Evolutionary conservation across 2,888 invertebrate genomes (phyloP), one percentile per base, ranked within the genome.

Genomic region (Lingula anatina): DNA sequence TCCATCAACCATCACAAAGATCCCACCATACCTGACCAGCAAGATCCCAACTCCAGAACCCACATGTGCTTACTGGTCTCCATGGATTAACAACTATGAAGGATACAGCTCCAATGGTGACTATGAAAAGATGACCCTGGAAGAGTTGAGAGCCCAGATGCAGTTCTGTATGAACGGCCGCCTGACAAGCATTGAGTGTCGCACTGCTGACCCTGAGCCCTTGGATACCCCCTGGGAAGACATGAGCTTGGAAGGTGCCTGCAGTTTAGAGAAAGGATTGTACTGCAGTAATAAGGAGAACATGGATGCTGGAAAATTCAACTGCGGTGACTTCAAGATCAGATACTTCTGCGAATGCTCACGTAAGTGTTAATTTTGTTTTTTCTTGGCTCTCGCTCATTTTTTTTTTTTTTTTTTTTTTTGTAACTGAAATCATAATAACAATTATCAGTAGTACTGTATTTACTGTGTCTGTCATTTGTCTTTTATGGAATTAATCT

Each of bases 311-410:
- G n/a, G n/a, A n/a, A n/a, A n/a, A n/a, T n/a, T n/a, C n/a, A n/a
- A n/a, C 5, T 73, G 73, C 52, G 50, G 54, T n/a, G 69, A 73
- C 52, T 73, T 69, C 57, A 65, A 68, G 57, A 61, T 71, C 44
- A 62, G 66, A 56, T 70, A 70, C 57, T 59, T 59, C 48, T 71
- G 70, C 49, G 60, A 60, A 44, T 62, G 62, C 41, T 46, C 47
- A 24, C 27, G 41, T 44, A 7, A 44, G 36, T 20, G 27, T 15
- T 42, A 39, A 12, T 7, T 23, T 18, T 4, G 27, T 4, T 27
- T 2, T 5, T 26, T 18, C 20, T 5, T n/a, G 15, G 21, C 12
- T 15, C 18, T 20, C 15, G n/a, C 18, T 3, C 20, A 18, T 24
- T 37, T 45, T 25, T 39, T 20, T 38, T 39, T 24, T 44, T n/a